Conservation (phyloP, 2,113 vertebrate species). For the Colinus virginianus region DNA sequence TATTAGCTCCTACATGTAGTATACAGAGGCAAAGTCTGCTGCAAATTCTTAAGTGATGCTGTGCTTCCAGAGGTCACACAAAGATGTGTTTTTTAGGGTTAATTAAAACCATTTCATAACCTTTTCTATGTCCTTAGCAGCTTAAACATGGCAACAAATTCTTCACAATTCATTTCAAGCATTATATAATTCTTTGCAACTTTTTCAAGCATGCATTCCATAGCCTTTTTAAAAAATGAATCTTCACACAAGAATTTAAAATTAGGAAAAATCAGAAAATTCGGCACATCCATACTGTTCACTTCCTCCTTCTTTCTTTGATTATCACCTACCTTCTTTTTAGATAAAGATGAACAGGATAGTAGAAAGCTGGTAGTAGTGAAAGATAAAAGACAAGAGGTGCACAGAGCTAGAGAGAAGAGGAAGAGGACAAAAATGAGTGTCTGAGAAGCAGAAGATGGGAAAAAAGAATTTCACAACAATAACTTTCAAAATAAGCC, state of each 20-base stretch:
- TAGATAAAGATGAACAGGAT: constrained; percentile 49
- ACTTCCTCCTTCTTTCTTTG: neutral
- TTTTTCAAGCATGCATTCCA: neutral
- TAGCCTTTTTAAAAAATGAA: neutral
- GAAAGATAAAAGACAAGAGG: constrained; percentile 42
- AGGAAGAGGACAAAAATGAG: constrained; percentile 9
- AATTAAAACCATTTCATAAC: neutral
- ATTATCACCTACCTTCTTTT: constrained; percentile 64
- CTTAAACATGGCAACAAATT: neutral
- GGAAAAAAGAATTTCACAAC: neutral
- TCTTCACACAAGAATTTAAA: neutral
- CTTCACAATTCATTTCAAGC: neutral
- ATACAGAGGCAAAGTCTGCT: neutral
- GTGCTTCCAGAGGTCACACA: neutral
- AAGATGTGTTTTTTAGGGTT: neutral
- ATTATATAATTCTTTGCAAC: neutral
- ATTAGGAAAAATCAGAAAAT: neutral
- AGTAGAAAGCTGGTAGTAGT: constrained; percentile 58
- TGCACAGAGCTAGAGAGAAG: constrained; percentile 11
- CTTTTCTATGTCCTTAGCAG: neutral
- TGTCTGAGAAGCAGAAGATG: neutral
- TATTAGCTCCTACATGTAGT: neutral
- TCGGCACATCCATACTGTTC: neutral
- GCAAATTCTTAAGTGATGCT: neutral
- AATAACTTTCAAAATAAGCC: neutral